phyloP scores from a whole-genome alignment of 2,888 invertebrate genomes.

The Aphelenchoides bicaudatus region DNA sequence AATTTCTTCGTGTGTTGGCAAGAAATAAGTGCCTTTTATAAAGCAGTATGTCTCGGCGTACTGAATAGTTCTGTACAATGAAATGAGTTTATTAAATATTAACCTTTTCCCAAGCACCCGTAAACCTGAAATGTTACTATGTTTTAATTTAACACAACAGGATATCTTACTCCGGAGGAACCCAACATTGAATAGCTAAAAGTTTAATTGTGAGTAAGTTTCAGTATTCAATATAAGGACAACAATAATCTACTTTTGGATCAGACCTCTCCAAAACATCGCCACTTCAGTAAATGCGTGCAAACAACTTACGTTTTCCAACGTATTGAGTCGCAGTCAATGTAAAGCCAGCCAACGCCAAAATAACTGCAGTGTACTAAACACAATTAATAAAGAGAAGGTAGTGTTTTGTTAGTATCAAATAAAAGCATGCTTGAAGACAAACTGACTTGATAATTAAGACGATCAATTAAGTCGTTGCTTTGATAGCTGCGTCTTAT shows the following conservation, averaged over 20 bases:
- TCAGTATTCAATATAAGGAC: conserved; percentile 28
- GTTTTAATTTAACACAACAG: too few relatives aligned
- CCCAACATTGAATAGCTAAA: conserved; percentile 57
- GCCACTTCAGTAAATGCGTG: background rate
- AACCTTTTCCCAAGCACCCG: conserved; percentile 48
- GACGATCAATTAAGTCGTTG: conserved; percentile 55
- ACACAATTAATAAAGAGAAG: too few relatives aligned
- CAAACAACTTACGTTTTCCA: conserved; percentile 37
- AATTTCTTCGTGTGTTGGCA: conserved; percentile 39
- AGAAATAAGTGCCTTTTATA: conserved; percentile 53
- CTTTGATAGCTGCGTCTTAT: conserved; percentile 53
- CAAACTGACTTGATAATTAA: conserved; percentile 44
- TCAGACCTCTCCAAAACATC: conserved; percentile 1
- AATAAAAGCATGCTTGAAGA: background rate
- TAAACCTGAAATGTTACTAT: too few relatives aligned
- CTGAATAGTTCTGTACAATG: conserved; percentile 18
- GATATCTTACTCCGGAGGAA: conserved; percentile 58
- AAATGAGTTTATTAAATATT: too few relatives aligned
- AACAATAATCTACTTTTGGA: too few relatives aligned
- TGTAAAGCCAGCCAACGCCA: conserved; percentile 50
- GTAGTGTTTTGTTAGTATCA: too few relatives aligned
- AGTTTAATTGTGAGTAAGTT: too few relatives aligned
- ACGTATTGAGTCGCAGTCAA: conserved; percentile 59
- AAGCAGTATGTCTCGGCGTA: conserved; percentile 57
- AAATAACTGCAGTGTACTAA: conserved; percentile 46